A percentile compares a stretch with the other conserved stretches of the same genome.
These are phyloP conservation scores for Stegastes partitus DNA, from an alignment of 2,113 vertebrate genomes.

Conservation along the genomic window DNA sequence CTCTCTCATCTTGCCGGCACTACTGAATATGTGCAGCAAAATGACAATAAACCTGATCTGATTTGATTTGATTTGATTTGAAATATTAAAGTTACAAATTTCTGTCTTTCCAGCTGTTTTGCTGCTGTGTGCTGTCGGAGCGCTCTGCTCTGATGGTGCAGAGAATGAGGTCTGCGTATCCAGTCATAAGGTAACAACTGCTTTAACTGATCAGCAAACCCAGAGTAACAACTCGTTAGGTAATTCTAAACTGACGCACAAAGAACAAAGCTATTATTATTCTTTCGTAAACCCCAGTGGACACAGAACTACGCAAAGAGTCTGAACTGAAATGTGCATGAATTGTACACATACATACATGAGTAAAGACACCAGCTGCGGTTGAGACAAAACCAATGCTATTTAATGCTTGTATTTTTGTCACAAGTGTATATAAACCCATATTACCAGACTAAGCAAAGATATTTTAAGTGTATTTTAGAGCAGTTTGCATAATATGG, in stretches of 20 bases:
- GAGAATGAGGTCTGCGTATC: not conserved
- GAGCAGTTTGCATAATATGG: no score
- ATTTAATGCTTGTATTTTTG: not conserved
- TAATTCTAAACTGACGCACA: not conserved
- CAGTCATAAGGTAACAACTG: slow-evolving; percentile 55
- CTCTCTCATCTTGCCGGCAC: no score
- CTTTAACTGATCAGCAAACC: not conserved
- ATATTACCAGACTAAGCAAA: no score
- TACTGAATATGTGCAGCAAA: no score
- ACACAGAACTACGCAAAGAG: no score
- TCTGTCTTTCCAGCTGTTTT: slow-evolving; percentile 61
- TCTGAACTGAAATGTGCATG: not conserved
- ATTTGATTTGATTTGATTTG: no score
- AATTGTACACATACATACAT: not conserved
- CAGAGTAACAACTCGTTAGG: not conserved
- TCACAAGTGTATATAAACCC: no score
- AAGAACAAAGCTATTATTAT: not conserved
- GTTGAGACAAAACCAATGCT: no score
- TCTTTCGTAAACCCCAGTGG: not conserved
- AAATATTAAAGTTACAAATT: not conserved
- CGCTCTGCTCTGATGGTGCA: slow-evolving; percentile 4
- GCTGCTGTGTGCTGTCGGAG: slow-evolving; percentile 49
- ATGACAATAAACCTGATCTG: no score
- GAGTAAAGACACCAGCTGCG: not conserved
- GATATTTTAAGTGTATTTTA: no score